Conservation (phyloP, 2,888 invertebrate species). For the Frankliniella intonsa region DNA sequence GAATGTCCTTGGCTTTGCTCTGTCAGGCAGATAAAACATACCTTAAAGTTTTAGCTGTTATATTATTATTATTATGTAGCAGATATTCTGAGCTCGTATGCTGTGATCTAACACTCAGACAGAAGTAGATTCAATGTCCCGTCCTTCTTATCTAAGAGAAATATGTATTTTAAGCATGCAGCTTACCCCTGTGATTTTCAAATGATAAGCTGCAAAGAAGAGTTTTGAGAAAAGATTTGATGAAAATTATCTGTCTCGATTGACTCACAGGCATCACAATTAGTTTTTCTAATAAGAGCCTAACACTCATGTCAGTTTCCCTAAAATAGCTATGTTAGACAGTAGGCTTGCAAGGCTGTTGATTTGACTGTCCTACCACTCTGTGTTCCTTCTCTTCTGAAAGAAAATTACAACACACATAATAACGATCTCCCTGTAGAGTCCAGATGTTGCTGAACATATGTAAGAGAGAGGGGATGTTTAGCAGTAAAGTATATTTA, state of each 20-base stretch:
- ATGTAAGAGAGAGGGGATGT: too few relatives aligned
- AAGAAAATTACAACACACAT: too few relatives aligned
- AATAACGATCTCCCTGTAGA: too few relatives aligned
- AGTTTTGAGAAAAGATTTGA: background rate
- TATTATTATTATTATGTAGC: background rate
- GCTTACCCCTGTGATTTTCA: background rate
- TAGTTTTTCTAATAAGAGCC: background rate
- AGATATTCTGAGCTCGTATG: background rate
- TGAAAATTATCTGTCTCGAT: background rate
- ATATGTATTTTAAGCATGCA: background rate
- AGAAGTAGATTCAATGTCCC: background rate
- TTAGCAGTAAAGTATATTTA: too few relatives aligned
- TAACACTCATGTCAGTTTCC: background rate
- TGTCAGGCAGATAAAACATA: background rate
- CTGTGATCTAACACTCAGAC: background rate
- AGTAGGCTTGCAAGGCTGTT: too few relatives aligned
- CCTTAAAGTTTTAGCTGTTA: background rate
- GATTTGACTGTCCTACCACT: too few relatives aligned
- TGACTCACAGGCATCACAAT: background rate
- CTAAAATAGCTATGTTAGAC: background rate
- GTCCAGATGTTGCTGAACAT: too few relatives aligned
- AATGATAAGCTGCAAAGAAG: background rate
- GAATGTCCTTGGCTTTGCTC: background rate
- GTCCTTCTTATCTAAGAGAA: background rate
- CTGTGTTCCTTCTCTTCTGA: too few relatives aligned